Conservation (phyloP, 2,113 vertebrate genomes). For the Scomber colias region DNA sequence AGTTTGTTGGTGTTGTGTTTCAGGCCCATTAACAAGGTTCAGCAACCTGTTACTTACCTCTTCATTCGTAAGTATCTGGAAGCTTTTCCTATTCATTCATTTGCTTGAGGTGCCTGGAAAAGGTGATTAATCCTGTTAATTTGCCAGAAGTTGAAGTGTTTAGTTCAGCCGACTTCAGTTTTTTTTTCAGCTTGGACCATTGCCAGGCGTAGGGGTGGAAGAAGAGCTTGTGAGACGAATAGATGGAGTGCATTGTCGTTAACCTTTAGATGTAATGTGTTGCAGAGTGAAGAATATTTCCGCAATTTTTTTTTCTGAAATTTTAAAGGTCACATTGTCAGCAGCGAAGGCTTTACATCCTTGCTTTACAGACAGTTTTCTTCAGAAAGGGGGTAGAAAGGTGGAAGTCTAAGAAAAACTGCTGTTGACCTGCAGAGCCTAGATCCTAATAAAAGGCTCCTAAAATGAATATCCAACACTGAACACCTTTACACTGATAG, state of each 20-base stretch:
- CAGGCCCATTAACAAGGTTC: slow-evolving; percentile 29
- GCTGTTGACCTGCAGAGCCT: slow-evolving; percentile 27
- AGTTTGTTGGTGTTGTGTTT: slow-evolving; percentile 41
- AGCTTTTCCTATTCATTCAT: slow-evolving; percentile 39
- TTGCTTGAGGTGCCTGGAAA: slow-evolving; percentile 19
- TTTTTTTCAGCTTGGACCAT: slow-evolving; percentile 2
- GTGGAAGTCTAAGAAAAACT: slow-evolving; percentile 32
- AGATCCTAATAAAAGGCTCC: background rate
- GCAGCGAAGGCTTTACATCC: slow-evolving; percentile 34
- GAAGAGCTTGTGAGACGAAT: slow-evolving; percentile 6
- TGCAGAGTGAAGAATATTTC: slow-evolving; percentile 47
- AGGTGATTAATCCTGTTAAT: slow-evolving; percentile 58
- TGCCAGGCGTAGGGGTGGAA: slow-evolving; percentile 6
- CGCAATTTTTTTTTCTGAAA: slow-evolving; percentile 30
- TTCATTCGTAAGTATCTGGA: slow-evolving; percentile 13
- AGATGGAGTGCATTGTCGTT: slow-evolving; percentile 52
- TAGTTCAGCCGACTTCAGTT: background rate
- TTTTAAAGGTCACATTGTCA: slow-evolving; percentile 63
- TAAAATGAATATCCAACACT: background rate
- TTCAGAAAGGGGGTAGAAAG: slow-evolving; percentile 5
- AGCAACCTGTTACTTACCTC: slow-evolving; percentile 44
- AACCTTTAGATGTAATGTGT: slow-evolving; percentile 70
- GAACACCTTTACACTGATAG: background rate
- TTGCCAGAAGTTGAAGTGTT: slow-evolving; percentile 42
- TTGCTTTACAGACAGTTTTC: slow-evolving; percentile 38